phyloP scores from a whole-genome alignment of 2,888 invertebrate genomes.

The Hirtodrosophila alboralis region DNA sequence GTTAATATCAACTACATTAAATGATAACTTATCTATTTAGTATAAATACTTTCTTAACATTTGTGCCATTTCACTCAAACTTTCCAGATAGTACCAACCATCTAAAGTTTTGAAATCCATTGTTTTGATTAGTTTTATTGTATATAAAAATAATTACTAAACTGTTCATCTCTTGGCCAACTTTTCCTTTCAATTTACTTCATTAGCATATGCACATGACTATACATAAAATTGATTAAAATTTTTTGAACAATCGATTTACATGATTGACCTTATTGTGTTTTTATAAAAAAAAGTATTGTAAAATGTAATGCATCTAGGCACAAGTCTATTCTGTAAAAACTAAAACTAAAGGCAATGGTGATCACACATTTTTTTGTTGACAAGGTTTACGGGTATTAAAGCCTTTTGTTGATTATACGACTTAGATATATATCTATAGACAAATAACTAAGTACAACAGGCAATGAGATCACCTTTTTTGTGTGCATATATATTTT shows the following conservation, averaged over 20 bases:
- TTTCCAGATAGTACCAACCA: no score
- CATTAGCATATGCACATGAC: not conserved
- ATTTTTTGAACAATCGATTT: constrained; percentile 1
- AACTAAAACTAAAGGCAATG: constrained; percentile 32
- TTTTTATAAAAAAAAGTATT: constrained; percentile 5
- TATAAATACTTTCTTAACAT: no score
- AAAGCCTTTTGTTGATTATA: constrained; percentile 53
- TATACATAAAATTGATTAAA: not conserved
- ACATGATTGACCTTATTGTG: constrained; percentile 17
- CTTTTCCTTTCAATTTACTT: not conserved
- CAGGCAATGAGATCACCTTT: constrained; percentile 73
- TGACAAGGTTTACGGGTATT: constrained; percentile 58
- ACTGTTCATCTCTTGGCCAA: no score
- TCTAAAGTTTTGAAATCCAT: no score
- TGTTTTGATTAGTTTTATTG: no score
- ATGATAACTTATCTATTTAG: no score
- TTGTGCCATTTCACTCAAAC: no score
- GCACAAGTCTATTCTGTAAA: constrained; percentile 52
- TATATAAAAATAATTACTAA: no score
- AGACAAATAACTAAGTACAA: constrained; percentile 20
- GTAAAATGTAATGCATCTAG: constrained; percentile 17
- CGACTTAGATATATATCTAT: constrained; percentile 13
- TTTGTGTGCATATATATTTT: constrained; percentile 19
- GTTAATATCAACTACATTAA: no score
- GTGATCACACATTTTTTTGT: constrained; percentile 54